Percentiles rank a stretch among this genome's conserved stretches.
Evolutionary conservation across 2,888 invertebrate species (phyloP).

Genomic region (Geotrupes spiniger): DNA sequence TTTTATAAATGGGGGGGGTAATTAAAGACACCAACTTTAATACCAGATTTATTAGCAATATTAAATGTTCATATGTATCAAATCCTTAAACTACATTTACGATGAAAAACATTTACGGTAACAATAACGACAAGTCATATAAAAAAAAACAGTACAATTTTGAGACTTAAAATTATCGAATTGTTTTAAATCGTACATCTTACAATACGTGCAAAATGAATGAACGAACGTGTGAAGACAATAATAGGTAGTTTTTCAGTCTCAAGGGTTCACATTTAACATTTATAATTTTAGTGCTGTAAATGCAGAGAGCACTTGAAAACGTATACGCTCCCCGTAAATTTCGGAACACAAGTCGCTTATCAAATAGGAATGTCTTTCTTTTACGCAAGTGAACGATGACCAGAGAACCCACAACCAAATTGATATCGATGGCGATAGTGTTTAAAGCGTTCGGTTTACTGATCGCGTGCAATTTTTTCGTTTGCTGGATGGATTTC

Average conservation of each 20-base stretch:
- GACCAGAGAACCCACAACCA: too few species aligned
- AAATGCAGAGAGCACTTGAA: conserved; percentile 5
- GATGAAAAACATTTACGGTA: conserved; percentile 7
- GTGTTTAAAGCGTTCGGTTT: too few species aligned
- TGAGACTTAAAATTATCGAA: too few species aligned
- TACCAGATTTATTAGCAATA: conserved; percentile 11
- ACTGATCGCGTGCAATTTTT: too few species aligned
- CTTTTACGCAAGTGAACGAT: too few species aligned
- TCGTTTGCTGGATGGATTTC: too few species aligned
- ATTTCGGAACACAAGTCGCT: too few species aligned
- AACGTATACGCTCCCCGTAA: too few species aligned
- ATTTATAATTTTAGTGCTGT: conserved; percentile 6
- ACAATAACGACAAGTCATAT: background rate
- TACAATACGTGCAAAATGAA: conserved; percentile 8
- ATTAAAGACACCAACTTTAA: background rate
- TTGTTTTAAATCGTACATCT: background rate
- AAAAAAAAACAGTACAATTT: too few species aligned
- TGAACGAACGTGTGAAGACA: conserved; percentile 5
- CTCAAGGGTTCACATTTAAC: conserved; percentile 18
- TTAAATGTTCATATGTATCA: conserved; percentile 13
- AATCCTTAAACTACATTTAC: conserved; percentile 5
- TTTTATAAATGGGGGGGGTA: too few species aligned
- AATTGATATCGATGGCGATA: too few species aligned
- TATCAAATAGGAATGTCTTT: too few species aligned
- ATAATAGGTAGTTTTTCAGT: conserved; percentile 18